Evolutionary conservation across 2,888 invertebrate genomes (phyloP), one percentile per base, ranked within the genome.

Genomic region (Tetragonula carbonaria): DNA sequence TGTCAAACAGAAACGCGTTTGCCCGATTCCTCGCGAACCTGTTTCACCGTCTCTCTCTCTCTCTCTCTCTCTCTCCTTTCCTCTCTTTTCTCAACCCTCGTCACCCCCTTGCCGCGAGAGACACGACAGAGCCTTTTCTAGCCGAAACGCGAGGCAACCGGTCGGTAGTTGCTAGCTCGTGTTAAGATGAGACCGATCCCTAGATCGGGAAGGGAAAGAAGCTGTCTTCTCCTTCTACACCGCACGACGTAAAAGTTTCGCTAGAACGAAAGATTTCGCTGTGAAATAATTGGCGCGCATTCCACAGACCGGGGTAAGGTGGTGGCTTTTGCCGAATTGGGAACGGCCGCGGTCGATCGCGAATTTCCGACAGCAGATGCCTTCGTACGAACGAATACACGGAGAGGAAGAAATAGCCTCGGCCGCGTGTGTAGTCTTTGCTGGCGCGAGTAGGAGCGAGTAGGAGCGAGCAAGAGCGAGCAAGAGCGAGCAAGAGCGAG

Each of bases 311-410:
- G 59, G n/a, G 73, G 33, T n/a, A 28, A 73, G 72, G n/a, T 53
- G 72, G n/a, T 51, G 57, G 57, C 66, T 53, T 16, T 28, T 62
- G 38, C 23, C 45, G 79, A 70, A 70, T 78, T 75, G 62, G 18
- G 72, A 53, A 59, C 81, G 65, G 59, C 23, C 51, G 21, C 2
- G 45, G 45, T 28, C 51, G 66, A 13, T 55, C 66, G 81, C 59
- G 57, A 65, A 74, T 74, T 82, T 70, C 68, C 74, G 70, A 71
- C 66, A 11, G 84, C 84, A 76, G 77, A 84, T 77, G 83, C 73
- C 68, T 28, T 28, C 72, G 28, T 50, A 57, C 2, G 74, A 50
- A 55, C 62, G 45, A 45, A 6, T 8, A 45, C 23, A 8, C 62
- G 62, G 23, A 4, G 28, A 62, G 28, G 28, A 62, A 18, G 28